Base-by-base conservation (phyloP, 1,140 invertebrate species). In the Venturia canescens region DNA sequence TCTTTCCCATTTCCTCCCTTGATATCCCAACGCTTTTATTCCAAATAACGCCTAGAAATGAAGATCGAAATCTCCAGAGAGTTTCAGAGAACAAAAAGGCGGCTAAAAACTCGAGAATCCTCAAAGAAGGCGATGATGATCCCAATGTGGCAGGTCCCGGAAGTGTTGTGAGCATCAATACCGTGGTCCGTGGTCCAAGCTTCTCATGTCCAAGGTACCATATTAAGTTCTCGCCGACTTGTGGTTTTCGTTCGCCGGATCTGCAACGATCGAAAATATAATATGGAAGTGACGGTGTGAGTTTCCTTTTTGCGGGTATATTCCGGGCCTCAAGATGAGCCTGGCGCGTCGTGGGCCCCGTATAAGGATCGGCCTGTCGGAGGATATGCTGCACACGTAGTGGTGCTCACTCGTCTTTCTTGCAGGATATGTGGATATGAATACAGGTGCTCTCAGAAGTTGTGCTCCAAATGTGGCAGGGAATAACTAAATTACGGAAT, bases 331-430 rank as follows among this genome's bases (percentile, higher is more conserved):
- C 53, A 78, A 69, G 27, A 34, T 69, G 66, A 18, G 26, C 15
- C 66, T 27, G 66, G 66, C 29, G n/a, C 13, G 66, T 27, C 60
- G 23, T n/a, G 60, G 81, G 79, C 23, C 63, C 84, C 84, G 80
- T 86, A 86, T 84, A 86, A 86, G 86, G 86, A 31, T 66, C 78
- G 80, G 75, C 78, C 83, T 80, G 75, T 80, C 15, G 11, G 29
- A 69, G 15, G 66, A 63, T 63, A 63, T 63, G 23, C 60, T 18
- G 15, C 23, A 27, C 60, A 27, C n/a, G 60, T 15, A 27, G n/a
- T 63, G 66, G 13, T 31, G 2, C 66, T 69, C 27, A 69, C 26
- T 16, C 27, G 66, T 15, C 27, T 69, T 31, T 69, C 11, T 11
- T 69, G 6, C 26, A 69, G 29, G 29, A 69, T 44, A 13, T 44